A percentile compares a stretch with the other conserved stretches of the same genome.
Evolutionary conservation across 2,888 invertebrate genomes (phyloP).

Genomic region (Cataglyphis altisquamis): DNA sequence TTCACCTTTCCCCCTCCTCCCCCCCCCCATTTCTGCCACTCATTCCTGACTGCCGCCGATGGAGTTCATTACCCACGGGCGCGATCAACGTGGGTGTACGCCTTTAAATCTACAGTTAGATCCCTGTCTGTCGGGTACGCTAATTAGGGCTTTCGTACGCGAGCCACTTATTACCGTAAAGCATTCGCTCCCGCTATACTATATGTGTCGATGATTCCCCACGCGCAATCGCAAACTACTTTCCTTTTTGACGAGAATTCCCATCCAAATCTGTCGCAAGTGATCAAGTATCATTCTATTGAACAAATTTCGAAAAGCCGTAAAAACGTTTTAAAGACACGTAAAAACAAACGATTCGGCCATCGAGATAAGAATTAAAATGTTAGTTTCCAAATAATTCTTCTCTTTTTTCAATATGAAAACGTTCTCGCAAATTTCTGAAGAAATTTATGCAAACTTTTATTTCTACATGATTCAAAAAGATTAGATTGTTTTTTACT

Average conservation of each 20-base stretch:
- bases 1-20: not conserved
- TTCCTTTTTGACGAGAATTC: not conserved
- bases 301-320: not conserved
- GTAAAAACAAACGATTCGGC: not conserved
- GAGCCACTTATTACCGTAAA: conserved; percentile 66
- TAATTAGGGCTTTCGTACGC: conserved; percentile 74
- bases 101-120: conserved; percentile 80
- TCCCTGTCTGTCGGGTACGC: conserved; percentile 74
- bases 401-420: not conserved
- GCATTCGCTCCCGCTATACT: conserved; percentile 26
- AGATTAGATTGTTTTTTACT: not conserved
- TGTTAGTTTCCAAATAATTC: not conserved
- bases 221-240: conserved; percentile 1
- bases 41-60: conserved; percentile 43
- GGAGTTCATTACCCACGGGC: conserved; percentile 77
- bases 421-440: not conserved
- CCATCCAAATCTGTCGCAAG: not conserved
- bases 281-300: not conserved
- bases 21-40: not conserved
- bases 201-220: conserved; percentile 21
- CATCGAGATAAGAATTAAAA: not conserved
- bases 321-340: not conserved
- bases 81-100: conserved; percentile 73
- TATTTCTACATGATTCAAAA: not conserved
- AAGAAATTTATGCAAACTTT: not conserved